phyloP scores from a whole-genome alignment of 2,113 vertebrate species.

The Origma solitaria region DNA sequence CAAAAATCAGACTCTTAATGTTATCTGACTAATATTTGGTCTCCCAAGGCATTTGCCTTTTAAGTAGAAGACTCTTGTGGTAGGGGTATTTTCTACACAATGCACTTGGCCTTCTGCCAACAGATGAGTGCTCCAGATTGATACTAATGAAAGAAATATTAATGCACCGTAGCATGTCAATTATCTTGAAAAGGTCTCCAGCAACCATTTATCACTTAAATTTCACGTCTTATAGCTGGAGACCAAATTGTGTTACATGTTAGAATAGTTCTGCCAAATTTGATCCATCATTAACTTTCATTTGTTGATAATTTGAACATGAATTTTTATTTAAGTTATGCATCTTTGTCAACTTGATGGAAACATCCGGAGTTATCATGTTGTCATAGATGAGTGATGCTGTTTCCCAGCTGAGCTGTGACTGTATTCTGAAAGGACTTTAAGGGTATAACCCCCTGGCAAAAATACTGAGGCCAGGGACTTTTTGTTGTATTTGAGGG shows the following conservation, averaged over 20 bases:
- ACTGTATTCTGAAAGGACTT: not conserved
- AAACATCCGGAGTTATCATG: not conserved
- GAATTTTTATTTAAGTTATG: constrained; percentile 46
- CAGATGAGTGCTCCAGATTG: constrained; percentile 20
- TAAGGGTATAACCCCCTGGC: not conserved
- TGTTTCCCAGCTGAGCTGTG: not conserved
- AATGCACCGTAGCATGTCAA: constrained; percentile 50
- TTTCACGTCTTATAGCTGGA: not conserved
- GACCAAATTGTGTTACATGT: not conserved
- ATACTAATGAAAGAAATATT: constrained; percentile 43
- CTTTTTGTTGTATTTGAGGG: not conserved
- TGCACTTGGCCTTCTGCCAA: constrained; percentile 24
- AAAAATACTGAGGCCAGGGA: not conserved
- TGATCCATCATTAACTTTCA: constrained; percentile 60
- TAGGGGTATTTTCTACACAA: constrained; percentile 5
- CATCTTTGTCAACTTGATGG: constrained; percentile 45
- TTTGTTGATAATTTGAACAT: constrained; percentile 51
- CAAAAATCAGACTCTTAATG: not conserved
- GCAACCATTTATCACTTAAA: not conserved
- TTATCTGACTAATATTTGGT: not conserved
- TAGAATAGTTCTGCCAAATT: constrained; percentile 37
- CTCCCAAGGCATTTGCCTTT: not conserved
- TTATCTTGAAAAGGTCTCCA: constrained; percentile 32
- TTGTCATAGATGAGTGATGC: not conserved
- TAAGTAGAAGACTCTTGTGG: not conserved